Conservation (phyloP, 1,140 invertebrate genomes). For the Macrocentrus cingulum region DNA sequence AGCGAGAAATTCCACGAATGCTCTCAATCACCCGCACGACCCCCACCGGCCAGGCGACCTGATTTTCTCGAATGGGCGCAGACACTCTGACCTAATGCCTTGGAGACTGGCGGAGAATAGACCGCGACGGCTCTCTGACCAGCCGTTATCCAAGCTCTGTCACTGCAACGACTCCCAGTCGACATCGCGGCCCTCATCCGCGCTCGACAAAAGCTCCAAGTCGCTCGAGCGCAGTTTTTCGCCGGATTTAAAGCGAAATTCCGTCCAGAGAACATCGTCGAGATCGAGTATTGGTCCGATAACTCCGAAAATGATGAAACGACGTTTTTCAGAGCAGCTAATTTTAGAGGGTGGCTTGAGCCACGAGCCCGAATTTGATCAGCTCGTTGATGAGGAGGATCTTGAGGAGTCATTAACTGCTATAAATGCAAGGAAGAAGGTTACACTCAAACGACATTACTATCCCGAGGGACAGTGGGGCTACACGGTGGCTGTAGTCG, state of each 20-base stretch:
- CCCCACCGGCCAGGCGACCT: neutral
- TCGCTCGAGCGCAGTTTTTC: neutral
- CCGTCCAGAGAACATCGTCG: slow-evolving; percentile 21
- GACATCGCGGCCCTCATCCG: neutral
- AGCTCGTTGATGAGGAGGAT: slow-evolving; percentile 33
- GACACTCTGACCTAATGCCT: slow-evolving; percentile 39
- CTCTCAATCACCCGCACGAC: slow-evolving; percentile 24
- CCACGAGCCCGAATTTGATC: slow-evolving; percentile 36
- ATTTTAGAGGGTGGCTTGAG: slow-evolving; percentile 44
- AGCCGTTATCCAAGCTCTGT: slow-evolving; percentile 23
- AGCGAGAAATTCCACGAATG: slow-evolving; percentile 34
- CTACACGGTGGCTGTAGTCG: slow-evolving; percentile 69
- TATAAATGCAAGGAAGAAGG: slow-evolving; percentile 49
- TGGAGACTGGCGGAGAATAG: slow-evolving; percentile 7
- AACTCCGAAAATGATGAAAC: slow-evolving; percentile 45
- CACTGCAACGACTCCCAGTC: neutral
- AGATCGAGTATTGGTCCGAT: slow-evolving; percentile 30
- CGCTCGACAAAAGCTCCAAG: neutral
- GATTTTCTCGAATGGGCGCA: slow-evolving; percentile 10
- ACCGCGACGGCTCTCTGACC: slow-evolving; percentile 37
- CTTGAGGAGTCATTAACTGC: slow-evolving; percentile 40
- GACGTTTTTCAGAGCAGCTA: slow-evolving; percentile 45
- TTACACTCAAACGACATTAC: slow-evolving; percentile 66
- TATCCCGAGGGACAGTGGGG: slow-evolving; percentile 82
- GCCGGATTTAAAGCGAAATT: neutral